phyloP scores from a whole-genome alignment of 2,888 invertebrate genomes.

The Sycophila texana region DNA sequence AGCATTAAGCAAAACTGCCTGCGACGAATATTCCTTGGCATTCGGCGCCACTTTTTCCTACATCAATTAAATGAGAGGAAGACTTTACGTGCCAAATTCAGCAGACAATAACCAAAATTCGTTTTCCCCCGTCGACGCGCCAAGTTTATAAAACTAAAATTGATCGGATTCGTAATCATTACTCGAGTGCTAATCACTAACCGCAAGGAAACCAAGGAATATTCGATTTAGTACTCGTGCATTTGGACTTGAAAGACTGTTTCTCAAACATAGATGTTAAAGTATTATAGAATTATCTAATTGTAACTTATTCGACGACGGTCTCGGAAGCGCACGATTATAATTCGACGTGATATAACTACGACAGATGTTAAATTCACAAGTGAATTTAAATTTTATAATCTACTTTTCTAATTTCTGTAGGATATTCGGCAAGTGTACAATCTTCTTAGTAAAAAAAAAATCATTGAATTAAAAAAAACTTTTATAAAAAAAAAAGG shows the following conservation, averaged over 20 bases:
- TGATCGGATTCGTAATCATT: not conserved
- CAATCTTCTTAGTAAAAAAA: constrained; percentile 38
- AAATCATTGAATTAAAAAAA: not conserved
- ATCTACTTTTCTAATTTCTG: constrained; percentile 54
- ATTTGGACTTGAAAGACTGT: constrained; percentile 67
- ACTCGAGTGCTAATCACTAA: not conserved
- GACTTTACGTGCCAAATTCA: constrained; percentile 53
- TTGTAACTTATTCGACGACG: constrained; percentile 45
- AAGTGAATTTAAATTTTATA: constrained; percentile 46
- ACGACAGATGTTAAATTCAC: constrained; percentile 31
- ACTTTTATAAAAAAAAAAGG: constrained; percentile 46
- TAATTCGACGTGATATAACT: constrained; percentile 30
- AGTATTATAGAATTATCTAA: constrained; percentile 56
- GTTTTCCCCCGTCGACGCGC: constrained; percentile 12
- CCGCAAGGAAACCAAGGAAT: constrained; percentile 47
- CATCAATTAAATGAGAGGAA: constrained; percentile 31
- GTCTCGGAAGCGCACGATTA: constrained; percentile 46
- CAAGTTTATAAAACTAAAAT: constrained; percentile 11
- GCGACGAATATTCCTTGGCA: constrained; percentile 61
- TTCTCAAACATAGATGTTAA: constrained; percentile 63
- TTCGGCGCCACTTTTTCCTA: constrained; percentile 19
- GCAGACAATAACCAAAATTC: constrained; percentile 52
- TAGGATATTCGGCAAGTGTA: constrained; percentile 33
- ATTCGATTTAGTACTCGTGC: constrained; percentile 59
- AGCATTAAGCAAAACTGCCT: constrained; percentile 60